Evolutionary conservation across 2,888 invertebrate species (phyloP), one percentile per base, ranked within the genome.

Genomic region (Dromius quadrimaculatus): DNA sequence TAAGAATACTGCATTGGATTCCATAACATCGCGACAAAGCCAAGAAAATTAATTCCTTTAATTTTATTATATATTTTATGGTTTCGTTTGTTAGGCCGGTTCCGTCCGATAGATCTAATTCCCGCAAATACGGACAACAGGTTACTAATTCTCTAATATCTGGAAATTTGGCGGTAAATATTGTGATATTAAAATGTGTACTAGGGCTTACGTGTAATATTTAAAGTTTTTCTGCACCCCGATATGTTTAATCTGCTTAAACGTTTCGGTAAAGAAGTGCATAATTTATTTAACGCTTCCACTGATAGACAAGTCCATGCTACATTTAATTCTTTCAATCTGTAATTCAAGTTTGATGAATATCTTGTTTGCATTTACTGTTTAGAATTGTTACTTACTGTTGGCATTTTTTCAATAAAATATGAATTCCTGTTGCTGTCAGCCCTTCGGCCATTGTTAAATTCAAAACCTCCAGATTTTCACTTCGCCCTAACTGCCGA

Each of bases 71-170:
- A 77, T 84, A 82, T 13, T 84, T 82, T 1, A 93, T 83, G n/a
- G 88, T 82, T 57, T 83, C 82, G 8, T 86, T 86, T 0, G 91
- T 89, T 2, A 97, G 81, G 13, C 87, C 84, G 4, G 92, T 90
- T 77, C 94, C 93, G 83, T 97, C 97, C 15, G 96, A 96, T 71
- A 96, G 80, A 83, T 97, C 97, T 74, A 97, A 84, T 81, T 96
- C 95, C 41, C 90, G 82, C 13, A 97, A 85, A 1, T 88, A 84
- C 0, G 90, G 87, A 78, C 94, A 94, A 3, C 89, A 86, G 9
- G 79, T 77, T 0, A 88, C 87, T 59, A 97, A 83, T 6, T 85
- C 83, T 3, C 82, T 79, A 3, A 95, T 84, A 85, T 92, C 95
- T 95, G 83, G 19, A 83, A 83, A 71, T 22, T 41, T 41, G 41